phyloP scores from a whole-genome alignment of 2,113 vertebrate species.

The Ia io region DNA sequence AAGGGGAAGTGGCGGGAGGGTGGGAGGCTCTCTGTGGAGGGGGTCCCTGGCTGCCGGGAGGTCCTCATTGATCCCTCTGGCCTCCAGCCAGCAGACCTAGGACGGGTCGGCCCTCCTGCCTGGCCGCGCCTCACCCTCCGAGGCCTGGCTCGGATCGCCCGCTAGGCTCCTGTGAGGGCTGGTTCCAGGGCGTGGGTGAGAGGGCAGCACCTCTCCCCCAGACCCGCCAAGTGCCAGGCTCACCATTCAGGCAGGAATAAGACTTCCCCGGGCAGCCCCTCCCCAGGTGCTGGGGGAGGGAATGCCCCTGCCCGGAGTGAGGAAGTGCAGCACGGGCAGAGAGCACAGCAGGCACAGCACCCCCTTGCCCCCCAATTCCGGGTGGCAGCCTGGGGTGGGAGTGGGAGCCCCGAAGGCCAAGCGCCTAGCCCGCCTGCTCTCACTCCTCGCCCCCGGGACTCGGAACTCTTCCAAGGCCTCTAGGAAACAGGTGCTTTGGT shows the following conservation, averaged over 20 bases:
- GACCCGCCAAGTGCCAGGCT: not conserved
- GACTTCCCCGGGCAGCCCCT: not conserved
- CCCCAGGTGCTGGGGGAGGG: not conserved
- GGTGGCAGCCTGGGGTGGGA: not conserved
- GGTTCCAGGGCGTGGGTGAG: not conserved
- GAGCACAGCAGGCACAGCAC: too few relatives aligned
- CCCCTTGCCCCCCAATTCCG: too few relatives aligned
- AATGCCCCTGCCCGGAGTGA: not conserved
- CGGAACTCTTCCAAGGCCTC: not conserved
- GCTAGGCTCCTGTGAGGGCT: not conserved
- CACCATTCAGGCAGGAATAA: not conserved
- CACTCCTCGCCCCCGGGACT: not conserved
- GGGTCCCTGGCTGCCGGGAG: not conserved
- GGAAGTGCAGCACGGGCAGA: not conserved
- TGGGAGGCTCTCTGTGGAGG: not conserved
- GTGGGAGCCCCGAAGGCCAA: not conserved
- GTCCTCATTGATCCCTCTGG: not conserved
- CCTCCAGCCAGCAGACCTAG: not conserved
- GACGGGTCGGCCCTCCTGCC: too few relatives aligned
- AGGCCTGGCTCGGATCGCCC: not conserved
- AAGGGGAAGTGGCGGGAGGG: not conserved
- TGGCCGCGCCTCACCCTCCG: not conserved
- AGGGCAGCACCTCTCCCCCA: too few relatives aligned
- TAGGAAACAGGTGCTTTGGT: not conserved
- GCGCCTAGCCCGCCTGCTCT: not conserved